Evolutionary conservation across 2,888 invertebrate species (phyloP), one percentile per base, ranked within the genome.

Genomic region (Drosophila paramelanica): DNA sequence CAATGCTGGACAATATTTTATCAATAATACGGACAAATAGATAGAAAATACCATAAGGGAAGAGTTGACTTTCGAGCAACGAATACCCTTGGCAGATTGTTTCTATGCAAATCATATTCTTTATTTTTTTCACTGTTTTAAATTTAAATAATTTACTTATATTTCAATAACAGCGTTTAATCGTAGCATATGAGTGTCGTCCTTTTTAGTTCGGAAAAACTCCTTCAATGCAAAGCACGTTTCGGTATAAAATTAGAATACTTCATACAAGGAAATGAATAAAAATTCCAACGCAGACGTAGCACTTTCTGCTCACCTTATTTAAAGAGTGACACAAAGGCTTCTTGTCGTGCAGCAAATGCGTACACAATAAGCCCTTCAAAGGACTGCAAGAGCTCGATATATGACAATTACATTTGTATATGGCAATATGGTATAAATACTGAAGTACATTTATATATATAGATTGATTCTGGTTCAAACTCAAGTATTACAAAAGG

Each of bases 1-100:
- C 73, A 80, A 69, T 70, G 53, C 64, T 61, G 49, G 56, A 60
- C 77, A 77, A 73, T 77, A 82, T 73, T 81, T 85, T 38, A 68
- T 75, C 75, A 79, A 72, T 79, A 82, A 68, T 70, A 66, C 69
- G 79, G 53, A 64, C 52, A 51, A 58, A 67, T 33, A 67, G 3
- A 31, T 31, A n/a, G 7, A 52, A n/a, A 5, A 52, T n/a, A 8
- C 20, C 10, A 4, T 2, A 17, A 17, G 8, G 27, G 5, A 11
- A 33, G 4, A 39, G 5, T 14, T 11, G 0, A 14, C 1, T 14
- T 0, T 0, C 3, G 11, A 1, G 4, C 17, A 11, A 7, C 13
- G 14, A 43, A 17, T 17, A 2, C 20, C 23, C 23, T 23, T 13
- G 2, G 1, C 36, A 10, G 8, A 36, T 33, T 10, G 36, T 13